Base-by-base conservation (phyloP, 2,797 vertebrate species). In the Oreonectes daqikongensis region DNA sequence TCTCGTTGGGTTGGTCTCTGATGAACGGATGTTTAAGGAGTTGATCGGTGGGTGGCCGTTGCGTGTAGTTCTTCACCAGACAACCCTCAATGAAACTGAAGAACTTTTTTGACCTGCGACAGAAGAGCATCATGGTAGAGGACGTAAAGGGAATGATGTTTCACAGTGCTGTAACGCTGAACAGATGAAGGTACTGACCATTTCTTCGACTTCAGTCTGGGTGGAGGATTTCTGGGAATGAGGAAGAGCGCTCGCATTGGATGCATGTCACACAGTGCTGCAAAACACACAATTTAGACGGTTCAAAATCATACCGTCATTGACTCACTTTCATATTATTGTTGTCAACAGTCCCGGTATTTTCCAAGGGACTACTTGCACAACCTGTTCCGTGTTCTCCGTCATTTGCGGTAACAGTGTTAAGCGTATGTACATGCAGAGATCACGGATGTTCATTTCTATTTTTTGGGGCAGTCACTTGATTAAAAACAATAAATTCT, bases 221-320 rank as follows among this genome's bases (percentile, higher is more conserved):
- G 97, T 55, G 97, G 96, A 82, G 97, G 97, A 83, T 99, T 99
- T 90, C 98, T 95, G 84, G 97, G 97, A 81, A 99, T 99, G 90
- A 99, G 97, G 91, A 99, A 99, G 89, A 99, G 94, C 17, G 98
- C 98, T 93, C 98, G 95, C 98, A 99, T 99, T 50, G 98, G 98
- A 86, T 99, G 98, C 97, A 99, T 99, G 90, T 99, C 98, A 87
- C 98, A 99, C 82, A 99, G 94, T 0, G 98, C 97, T 99, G 89
- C 4, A 84, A 84, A 81, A 55, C 32, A 40, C 64, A 38, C 17
- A 15, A 75, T 26, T 22, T 5, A 35, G 30, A 30, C 30, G 5
- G 2, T 30, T 30, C 4, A 10, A 38, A 10, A 40, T 2, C 2
- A 46, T 46, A 46, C 38, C 9, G 9, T 40, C 38, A 40, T 10